Base-by-base conservation (phyloP, 2,888 invertebrate genomes). In the Mermis nigrescens region DNA sequence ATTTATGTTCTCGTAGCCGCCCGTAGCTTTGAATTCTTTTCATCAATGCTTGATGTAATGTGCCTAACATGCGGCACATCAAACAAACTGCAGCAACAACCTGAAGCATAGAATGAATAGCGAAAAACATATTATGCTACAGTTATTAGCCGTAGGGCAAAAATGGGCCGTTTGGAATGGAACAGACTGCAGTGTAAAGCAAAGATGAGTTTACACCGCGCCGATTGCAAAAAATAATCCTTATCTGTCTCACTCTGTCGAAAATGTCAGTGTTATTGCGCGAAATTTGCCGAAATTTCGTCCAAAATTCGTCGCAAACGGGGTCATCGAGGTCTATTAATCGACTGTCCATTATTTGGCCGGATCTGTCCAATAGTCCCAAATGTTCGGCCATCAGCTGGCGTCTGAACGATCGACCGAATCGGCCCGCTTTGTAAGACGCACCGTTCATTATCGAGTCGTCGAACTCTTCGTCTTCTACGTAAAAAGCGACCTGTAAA, bases 331-430 rank as follows among this genome's bases (percentile, higher is more conserved):
- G 75, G 67, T 83, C 81, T 19, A 74, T 64, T 7, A 38, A 12
- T 19, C 12, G 7, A 7, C 12, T 12, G 19, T 48, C 24, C 12
- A 38, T 19, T 38, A 38, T 38, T 12, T 19, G 38, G 7, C 38
- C 38, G 57, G 32, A 28, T 7, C 7, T 31, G 4, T 53, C 54
- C 19, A 80, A 70, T 2, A 82, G 74, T 1, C 92, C 94, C 55
- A 95, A 79, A 75, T 95, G 95, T 72, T 95, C 95, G 62, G 83
- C 12, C 75, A 95, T 92, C 55, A 95, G 77, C 53, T 84, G 81
- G 70, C 83, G 83, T 38, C 95, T 77, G 24, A 95, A 76, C 12
- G 83, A 82, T 0, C 87, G 86, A 0, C 88, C 89, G 70, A 86
- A 90, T 61, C 82, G 80, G 0, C 95, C 95, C 65, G 83, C 84